Evolutionary conservation across 2,113 vertebrate genomes (phyloP).

Genomic region (Rhinoptilus africanus): DNA sequence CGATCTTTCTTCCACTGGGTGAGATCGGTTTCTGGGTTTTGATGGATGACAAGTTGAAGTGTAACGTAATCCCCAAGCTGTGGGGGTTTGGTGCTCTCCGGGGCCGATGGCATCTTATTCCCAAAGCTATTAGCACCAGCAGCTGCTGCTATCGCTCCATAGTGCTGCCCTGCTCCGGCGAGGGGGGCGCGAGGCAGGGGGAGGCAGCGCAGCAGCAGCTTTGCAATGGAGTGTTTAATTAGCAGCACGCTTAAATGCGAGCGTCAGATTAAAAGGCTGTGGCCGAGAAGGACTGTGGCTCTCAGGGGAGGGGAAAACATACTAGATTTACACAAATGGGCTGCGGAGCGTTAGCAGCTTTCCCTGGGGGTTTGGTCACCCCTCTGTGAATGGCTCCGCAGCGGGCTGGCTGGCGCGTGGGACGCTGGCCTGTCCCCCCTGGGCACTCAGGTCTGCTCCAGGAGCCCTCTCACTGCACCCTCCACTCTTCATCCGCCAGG

Average conservation of each 20-base stretch:
- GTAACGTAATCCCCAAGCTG: conserved; percentile 43
- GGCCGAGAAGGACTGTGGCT: not conserved
- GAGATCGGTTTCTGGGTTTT: conserved; percentile 45
- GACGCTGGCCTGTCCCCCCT: not conserved
- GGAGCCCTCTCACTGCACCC: not conserved
- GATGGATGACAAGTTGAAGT: conserved; percentile 62
- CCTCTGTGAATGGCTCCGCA: not conserved
- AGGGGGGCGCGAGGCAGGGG: not conserved
- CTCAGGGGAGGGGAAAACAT: not conserved
- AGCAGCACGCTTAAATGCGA: not conserved
- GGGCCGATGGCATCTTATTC: not conserved
- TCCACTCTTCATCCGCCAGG: not conserved
- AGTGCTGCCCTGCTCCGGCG: not conserved
- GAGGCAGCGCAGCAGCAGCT: not conserved
- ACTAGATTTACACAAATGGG: not conserved
- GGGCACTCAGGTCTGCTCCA: not conserved
- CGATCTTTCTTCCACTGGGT: conserved; percentile 62
- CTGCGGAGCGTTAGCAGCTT: not conserved
- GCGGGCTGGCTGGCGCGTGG: fast-evolving
- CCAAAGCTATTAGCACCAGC: conserved; percentile 38
- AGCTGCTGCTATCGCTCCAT: not conserved
- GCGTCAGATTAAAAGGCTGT: not conserved
- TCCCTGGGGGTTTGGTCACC: not conserved
- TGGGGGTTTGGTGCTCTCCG: not conserved
- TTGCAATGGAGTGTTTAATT: conserved; percentile 19